A percentile compares a stretch with the other conserved stretches of the same genome.
These are phyloP conservation scores for Umimayanthus kanabou DNA, from an alignment of 92 coral and sea anemone species.

Conservation along the genomic window DNA sequence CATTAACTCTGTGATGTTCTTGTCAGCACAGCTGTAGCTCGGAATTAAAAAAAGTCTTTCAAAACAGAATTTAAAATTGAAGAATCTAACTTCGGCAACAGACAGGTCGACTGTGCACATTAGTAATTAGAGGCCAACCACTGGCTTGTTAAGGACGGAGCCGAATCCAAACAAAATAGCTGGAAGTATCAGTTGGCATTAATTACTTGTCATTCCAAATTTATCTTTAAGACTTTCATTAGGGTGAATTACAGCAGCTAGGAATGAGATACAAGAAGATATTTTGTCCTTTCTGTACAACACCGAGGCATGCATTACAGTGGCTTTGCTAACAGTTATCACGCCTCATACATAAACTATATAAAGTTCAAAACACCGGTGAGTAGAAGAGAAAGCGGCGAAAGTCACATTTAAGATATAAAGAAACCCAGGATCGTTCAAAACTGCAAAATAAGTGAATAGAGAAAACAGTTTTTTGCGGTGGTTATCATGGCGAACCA, in stretches of 20 bases:
- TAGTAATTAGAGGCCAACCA: neutral
- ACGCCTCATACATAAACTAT: neutral
- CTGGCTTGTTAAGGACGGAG: neutral
- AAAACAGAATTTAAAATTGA: slow-evolving; percentile 47
- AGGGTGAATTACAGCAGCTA: neutral
- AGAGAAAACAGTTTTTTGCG: neutral
- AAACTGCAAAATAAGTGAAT: neutral
- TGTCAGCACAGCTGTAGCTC: slow-evolving; percentile 84
- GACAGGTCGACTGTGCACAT: slow-evolving; percentile 7
- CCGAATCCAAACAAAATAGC: slow-evolving; percentile 23
- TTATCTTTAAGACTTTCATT: slow-evolving; percentile 17
- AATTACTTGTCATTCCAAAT: neutral
- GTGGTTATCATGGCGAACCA: neutral
- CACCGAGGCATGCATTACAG: slow-evolving; percentile 9
- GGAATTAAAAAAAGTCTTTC: slow-evolving; percentile 40
- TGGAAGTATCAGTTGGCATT: slow-evolving; percentile 23
- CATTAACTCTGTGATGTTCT: slow-evolving; percentile 78
- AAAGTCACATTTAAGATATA: neutral
- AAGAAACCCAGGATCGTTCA: neutral
- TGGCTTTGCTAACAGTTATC: slow-evolving; percentile 3
- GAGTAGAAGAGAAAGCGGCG: neutral
- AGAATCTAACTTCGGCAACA: slow-evolving; percentile 41
- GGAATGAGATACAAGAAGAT: neutral
- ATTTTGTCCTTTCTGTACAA: neutral
- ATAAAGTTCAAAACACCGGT: neutral